Evolutionary conservation across 2,888 invertebrate genomes (phyloP).

Genomic region (Clistopyga incitator): DNA sequence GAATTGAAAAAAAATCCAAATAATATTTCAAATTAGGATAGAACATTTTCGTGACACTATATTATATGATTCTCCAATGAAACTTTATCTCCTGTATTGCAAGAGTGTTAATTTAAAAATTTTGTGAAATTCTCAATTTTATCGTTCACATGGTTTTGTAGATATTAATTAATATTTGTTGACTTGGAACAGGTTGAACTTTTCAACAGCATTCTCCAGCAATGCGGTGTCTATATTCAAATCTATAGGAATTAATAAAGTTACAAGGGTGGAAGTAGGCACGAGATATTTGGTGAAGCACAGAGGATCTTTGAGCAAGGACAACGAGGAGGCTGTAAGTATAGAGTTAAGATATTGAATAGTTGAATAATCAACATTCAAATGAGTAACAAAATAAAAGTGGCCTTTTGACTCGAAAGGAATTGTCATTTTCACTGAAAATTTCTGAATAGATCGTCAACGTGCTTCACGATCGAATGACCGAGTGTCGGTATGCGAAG

Average conservation of each 20-base stretch:
- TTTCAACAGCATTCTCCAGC: slow-evolving; percentile 97
- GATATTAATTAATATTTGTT: neutral
- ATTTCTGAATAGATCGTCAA: slow-evolving; percentile 84
- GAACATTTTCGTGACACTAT: neutral
- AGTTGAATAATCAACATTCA: too few species aligned
- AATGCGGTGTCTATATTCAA: slow-evolving; percentile 98
- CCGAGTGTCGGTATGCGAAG: slow-evolving; percentile 93
- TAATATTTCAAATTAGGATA: neutral
- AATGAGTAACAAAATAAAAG: too few species aligned
- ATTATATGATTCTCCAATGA: neutral
- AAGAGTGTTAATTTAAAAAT: neutral
- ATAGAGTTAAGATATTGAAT: slow-evolving; percentile 25
- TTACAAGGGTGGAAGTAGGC: slow-evolving; percentile 93
- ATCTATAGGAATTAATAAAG: slow-evolving; percentile 91
- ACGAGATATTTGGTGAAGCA: slow-evolving; percentile 90
- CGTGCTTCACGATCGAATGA: slow-evolving; percentile 96
- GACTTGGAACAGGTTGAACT: slow-evolving; percentile 89
- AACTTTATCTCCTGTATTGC: neutral
- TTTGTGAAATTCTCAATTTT: neutral
- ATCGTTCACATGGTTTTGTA: neutral
- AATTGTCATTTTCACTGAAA: neutral
- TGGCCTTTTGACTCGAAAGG: neutral
- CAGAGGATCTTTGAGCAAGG: slow-evolving; percentile 81
- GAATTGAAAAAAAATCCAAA: neutral
- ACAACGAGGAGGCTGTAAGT: slow-evolving; percentile 77